Evolutionary conservation across 2,113 vertebrate species (phyloP), one percentile per base, ranked within the genome.

Genomic region (Montifringilla adamsi): DNA sequence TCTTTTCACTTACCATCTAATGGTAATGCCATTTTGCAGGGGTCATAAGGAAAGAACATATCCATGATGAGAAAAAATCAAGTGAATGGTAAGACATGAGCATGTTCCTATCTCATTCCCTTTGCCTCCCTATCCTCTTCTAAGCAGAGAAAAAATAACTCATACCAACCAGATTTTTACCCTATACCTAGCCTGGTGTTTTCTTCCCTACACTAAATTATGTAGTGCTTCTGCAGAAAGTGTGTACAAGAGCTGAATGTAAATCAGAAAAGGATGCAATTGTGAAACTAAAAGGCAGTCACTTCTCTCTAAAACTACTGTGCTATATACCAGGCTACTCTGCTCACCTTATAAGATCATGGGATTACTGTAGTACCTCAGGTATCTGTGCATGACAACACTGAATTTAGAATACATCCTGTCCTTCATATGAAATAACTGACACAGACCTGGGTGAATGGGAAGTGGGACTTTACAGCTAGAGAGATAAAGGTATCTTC

Each of bases 141-240:
- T 47, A 90, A 70, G 33, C 19, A 66, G 26, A 62, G 75, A 46
- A 49, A 85, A 94, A 87, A 75, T 75, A 84, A 5, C 49, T 62
- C 44, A 50, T 14, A 63, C 52, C 55, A 84, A 76, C 33, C 22
- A 92, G 80, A 35, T 59, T 95, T 93, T 92, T 94, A 55, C 67
- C 3, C 0, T 89, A 95, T 66, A 85, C 72, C 50, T 83, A 76
- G 46, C 28, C 43, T 62, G 14, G 75, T 92, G 50, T 94, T 96
- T 95, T 93, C 84, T 91, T 88, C 77, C 58, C 70, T 77, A 55
- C 79, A 89, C 84, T 95, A 97, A 97, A 97, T 97, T 97, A 97
- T 96, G 95, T 89, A 97, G 94, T 88, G 88, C 77, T 91, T 95
- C 94, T 96, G 93, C 92, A 93, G 95, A 90, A 96, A 84, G 60